A percentile compares a stretch with the other conserved stretches of the same genome.
Conservation (phyloP, 2,113 vertebrate genomes). For the Desmodus rotundus region DNA sequence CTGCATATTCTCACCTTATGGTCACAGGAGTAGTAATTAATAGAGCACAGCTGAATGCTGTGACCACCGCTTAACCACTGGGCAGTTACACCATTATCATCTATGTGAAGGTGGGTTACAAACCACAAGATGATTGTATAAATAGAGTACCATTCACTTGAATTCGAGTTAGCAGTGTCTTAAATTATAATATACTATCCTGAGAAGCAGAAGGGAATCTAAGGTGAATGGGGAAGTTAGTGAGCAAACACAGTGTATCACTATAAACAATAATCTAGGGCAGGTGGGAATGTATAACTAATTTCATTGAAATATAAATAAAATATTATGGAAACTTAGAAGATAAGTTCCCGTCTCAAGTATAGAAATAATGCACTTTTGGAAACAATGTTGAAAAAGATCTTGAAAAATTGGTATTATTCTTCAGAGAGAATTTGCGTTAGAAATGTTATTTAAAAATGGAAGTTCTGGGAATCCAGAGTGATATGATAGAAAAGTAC, state of each 20-base stretch:
- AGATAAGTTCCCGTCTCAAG: neutral
- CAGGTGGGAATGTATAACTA: neutral
- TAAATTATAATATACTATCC: neutral
- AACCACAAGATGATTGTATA: neutral
- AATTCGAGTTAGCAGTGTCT: neutral
- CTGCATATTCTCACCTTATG: neutral
- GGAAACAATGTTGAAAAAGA: neutral
- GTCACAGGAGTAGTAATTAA: neutral
- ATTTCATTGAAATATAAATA: neutral
- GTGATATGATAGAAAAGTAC: neutral
- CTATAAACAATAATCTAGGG: neutral
- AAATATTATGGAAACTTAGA: neutral
- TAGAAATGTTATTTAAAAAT: neutral
- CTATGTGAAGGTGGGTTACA: neutral
- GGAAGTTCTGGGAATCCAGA: neutral
- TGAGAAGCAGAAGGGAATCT: neutral
- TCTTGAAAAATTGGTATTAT: neutral
- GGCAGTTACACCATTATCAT: neutral
- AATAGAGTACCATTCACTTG: neutral
- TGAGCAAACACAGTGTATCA: neutral
- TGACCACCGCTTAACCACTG: accelerated
- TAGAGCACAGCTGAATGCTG: neutral
- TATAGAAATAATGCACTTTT: neutral
- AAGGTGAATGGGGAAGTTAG: neutral
- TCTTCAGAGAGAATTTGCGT: neutral